phyloP scores from a whole-genome alignment of 2,888 invertebrate species.

The Eilema sororculum region DNA sequence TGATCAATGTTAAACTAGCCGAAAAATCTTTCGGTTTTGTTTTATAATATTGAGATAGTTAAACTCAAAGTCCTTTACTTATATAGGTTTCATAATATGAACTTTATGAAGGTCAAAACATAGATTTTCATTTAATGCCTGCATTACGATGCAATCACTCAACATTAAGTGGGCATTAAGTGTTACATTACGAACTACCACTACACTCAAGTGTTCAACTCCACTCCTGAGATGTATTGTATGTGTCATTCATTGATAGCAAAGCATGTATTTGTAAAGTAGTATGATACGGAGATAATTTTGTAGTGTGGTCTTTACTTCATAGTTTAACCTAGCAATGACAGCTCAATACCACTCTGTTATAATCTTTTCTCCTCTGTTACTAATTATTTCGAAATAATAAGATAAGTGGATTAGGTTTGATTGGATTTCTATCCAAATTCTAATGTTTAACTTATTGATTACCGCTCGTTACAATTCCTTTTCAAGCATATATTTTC shows the following conservation, averaged over 20 bases:
- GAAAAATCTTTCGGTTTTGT: neutral
- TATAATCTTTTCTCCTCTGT: too few species aligned
- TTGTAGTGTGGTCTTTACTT: neutral
- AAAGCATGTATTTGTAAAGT: constrained; percentile 1
- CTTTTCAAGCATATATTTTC: neutral
- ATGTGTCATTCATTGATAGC: neutral
- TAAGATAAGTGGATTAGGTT: too few species aligned
- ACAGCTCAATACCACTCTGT: neutral
- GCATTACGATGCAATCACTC: neutral
- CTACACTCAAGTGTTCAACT: constrained; percentile 4
- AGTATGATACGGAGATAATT: neutral
- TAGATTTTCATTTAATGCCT: neutral
- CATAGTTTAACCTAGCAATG: neutral
- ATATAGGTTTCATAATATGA: neutral
- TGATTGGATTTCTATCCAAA: too few species aligned
- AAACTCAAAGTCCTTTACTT: neutral
- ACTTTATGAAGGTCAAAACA: neutral
- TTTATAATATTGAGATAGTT: neutral
- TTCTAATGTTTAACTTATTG: too few species aligned
- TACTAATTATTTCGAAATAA: too few species aligned
- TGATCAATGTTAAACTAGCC: neutral
- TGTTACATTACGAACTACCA: neutral
- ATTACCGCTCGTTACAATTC: neutral
- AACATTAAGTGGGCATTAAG: constrained; percentile 1
- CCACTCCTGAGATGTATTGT: neutral